Evolutionary conservation across 2,797 vertebrate species (phyloP).

Genomic region (Manis javanica): DNA sequence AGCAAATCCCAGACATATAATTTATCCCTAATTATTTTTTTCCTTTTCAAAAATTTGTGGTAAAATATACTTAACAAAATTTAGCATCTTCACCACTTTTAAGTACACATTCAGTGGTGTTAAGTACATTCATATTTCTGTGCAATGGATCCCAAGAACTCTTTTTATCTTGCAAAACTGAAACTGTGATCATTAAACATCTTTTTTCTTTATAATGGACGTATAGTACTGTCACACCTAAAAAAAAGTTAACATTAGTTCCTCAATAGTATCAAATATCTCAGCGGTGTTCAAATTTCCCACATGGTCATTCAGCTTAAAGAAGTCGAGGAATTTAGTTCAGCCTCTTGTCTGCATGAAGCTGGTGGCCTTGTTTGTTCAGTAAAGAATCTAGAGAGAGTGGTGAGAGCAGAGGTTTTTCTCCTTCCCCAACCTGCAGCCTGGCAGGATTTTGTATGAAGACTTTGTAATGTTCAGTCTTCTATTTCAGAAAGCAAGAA

Average conservation of each 20-base stretch:
- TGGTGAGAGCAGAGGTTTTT: background rate
- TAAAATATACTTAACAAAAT: background rate
- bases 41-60: background rate
- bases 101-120: background rate
- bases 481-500: background rate
- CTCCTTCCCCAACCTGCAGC: background rate
- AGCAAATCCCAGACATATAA: background rate
- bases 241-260: background rate
- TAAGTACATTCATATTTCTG: background rate
- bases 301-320: background rate
- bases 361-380: background rate
- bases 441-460: background rate
- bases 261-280: background rate
- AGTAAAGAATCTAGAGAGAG: background rate
- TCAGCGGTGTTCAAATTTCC: background rate
- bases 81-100: background rate
- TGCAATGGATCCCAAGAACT: background rate
- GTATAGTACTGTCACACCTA: background rate
- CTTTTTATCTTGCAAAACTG: background rate
- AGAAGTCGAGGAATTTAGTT: background rate
- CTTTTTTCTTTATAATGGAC: background rate
- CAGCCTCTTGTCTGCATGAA: background rate
- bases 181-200: background rate
- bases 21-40: background rate
- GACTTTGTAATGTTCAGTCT: background rate